Evolutionary conservation across 2,113 vertebrate species (phyloP).

Genomic region (Macroglossus sobrinus): DNA sequence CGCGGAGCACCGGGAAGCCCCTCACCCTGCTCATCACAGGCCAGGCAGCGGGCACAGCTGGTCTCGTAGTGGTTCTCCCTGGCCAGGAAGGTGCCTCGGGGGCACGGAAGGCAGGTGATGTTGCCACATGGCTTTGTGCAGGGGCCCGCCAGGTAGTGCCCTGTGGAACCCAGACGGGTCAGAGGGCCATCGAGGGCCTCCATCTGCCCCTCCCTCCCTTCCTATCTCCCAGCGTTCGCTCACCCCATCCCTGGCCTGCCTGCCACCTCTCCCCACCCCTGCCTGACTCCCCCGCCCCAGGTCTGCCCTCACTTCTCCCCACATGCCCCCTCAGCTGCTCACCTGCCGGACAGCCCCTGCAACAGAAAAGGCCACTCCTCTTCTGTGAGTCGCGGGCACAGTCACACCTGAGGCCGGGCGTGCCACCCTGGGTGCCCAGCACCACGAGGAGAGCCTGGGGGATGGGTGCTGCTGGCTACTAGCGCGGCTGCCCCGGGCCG

Average conservation of each 20-base stretch:
- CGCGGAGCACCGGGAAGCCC: not conserved
- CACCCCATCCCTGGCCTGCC: no score
- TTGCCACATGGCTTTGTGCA: not conserved
- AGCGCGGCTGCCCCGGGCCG: rapidly evolving
- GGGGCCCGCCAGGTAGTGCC: not conserved
- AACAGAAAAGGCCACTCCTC: slow-evolving; percentile 26
- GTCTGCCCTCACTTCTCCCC: not conserved
- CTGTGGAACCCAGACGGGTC: slow-evolving; percentile 30
- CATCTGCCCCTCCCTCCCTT: not conserved
- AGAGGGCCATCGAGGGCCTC: not conserved
- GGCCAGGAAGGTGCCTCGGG: slow-evolving; percentile 56
- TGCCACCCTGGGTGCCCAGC: not conserved
- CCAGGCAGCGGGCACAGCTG: slow-evolving; percentile 73
- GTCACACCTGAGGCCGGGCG: not conserved
- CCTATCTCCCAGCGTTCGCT: not conserved
- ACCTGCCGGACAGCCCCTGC: slow-evolving; percentile 73
- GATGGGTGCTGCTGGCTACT: not conserved
- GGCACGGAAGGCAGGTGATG: not conserved
- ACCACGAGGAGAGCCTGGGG: slow-evolving; percentile 40
- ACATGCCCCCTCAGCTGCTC: not conserved
- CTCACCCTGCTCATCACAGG: slow-evolving; percentile 85
- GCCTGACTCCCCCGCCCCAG: not conserved
- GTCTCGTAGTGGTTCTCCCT: slow-evolving; percentile 59
- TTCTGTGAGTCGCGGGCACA: not conserved
- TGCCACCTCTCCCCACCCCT: not conserved